Evolutionary conservation across 2,888 invertebrate genomes (phyloP), one percentile per base, ranked within the genome.

Genomic region (Pandemis heparana): DNA sequence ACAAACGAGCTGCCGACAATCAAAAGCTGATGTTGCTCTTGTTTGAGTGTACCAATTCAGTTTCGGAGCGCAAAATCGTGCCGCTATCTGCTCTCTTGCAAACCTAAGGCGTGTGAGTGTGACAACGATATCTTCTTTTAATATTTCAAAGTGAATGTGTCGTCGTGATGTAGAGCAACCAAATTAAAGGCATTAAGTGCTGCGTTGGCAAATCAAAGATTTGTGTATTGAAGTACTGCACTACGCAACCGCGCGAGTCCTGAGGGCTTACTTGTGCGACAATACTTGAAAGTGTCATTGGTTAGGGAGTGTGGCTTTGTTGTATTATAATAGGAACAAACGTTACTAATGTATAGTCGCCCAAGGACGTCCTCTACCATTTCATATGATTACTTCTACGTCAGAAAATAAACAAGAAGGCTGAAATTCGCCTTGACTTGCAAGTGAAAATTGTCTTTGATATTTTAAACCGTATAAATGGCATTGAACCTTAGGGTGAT

Each of bases 1-100:
- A 81, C 79, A 85, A 83, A 81, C 80, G 81, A 81, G 75, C 77
- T 71, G 81, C 77, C 76, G 77, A 87, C 85, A 87, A 85, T 85
- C 80, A 85, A 81, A 85, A 76, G 83, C 83, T 84, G 83, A 86
- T 81, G 80, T 79, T 78, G 81, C 75, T 72, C 76, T 80, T 80
- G 79, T 81, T 80, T 80, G 74, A 71, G 69, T 67, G 59, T 39
- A 38, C 48, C 53, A 5, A 67, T 56, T 41, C 56, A 56, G 66
- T 14, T 18, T 14, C 41, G 56, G 14, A 23, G 23, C 5, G 56
- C 5, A 12, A 53, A 56, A 56, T 7, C 10, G 56, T 56, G 56
- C 23, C 56, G 56, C 23, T 23, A 12, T 9, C 0, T 12, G 65
- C n/a, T 65, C 38, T 51, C 43, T 38, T 51, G n/a, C 18, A 18